A percentile compares a stretch with the other conserved stretches of the same genome.
Evolutionary conservation across 2,888 invertebrate species (phyloP).

Genomic region (Sphecodes monilicornis): DNA sequence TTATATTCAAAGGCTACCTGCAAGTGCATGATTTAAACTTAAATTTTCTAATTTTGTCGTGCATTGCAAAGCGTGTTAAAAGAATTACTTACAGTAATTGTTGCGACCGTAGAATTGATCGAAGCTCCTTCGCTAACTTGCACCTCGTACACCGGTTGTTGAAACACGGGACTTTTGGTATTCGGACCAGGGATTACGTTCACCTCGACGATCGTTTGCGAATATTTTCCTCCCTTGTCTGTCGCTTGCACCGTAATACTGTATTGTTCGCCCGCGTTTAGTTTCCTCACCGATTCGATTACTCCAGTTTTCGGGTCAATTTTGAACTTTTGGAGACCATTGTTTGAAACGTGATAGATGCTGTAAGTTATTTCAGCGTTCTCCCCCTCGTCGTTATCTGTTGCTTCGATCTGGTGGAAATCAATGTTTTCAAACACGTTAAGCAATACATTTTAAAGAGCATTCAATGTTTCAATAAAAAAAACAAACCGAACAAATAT

Average conservation of each 20-base stretch:
- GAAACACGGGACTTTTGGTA: constrained; percentile 92
- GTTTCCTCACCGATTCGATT: constrained; percentile 91
- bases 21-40: background rate
- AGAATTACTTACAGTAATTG: constrained; percentile 87
- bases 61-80: background rate
- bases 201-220: constrained; percentile 94
- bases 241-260: constrained; percentile 94
- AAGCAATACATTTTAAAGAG: background rate
- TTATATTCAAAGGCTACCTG: background rate
- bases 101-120: constrained; percentile 93
- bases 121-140: constrained; percentile 96
- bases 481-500: background rate
- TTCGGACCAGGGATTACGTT: constrained; percentile 93
- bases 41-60: background rate
- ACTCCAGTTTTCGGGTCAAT: constrained; percentile 92
- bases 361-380: constrained; percentile 93
- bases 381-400: constrained; percentile 94
- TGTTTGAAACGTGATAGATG: constrained; percentile 96
- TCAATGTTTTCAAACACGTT: background rate
- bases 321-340: constrained; percentile 93
- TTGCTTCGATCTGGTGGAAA: constrained; percentile 88
- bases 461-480: background rate
- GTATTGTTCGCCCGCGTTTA: constrained; percentile 95
- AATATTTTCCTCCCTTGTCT: constrained; percentile 92
- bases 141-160: constrained; percentile 93